phyloP scores from a whole-genome alignment of 2,113 vertebrate species.

The Rhodinocichla rosea region DNA sequence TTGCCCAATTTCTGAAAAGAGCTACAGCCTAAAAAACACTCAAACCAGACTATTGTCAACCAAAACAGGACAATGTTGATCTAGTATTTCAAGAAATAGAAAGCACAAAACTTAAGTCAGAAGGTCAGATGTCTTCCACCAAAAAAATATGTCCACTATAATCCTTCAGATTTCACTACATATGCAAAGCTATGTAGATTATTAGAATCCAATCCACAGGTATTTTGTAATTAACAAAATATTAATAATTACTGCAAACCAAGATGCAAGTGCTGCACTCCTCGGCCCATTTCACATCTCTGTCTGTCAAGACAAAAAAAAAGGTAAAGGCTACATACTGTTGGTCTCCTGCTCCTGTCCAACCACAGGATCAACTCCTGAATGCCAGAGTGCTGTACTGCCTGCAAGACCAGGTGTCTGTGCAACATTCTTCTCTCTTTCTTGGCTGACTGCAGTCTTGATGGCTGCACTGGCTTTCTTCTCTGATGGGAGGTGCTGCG shows the following conservation, averaged over 20 bases:
- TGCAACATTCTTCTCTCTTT: neutral
- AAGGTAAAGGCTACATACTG: constrained; percentile 26
- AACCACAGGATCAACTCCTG: neutral
- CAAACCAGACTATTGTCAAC: neutral
- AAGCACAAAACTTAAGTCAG: neutral
- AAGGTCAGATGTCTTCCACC: neutral
- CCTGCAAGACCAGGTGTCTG: neutral
- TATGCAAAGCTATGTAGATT: neutral
- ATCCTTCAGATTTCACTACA: neutral
- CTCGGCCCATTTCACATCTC: neutral
- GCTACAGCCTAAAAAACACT: neutral
- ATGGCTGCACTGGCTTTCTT: neutral
- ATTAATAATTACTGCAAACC: neutral
- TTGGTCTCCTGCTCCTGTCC: neutral
- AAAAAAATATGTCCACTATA: neutral
- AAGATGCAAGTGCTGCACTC: neutral
- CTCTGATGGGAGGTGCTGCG: neutral
- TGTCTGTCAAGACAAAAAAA: neutral
- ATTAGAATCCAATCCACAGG: neutral
- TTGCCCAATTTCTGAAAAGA: neutral
- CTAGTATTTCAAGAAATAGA: neutral
- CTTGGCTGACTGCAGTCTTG: neutral
- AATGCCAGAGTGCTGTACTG: neutral
- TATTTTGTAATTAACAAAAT: neutral
- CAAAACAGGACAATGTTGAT: neutral